Conservation (phyloP, 2,113 vertebrate genomes). For the Cynocephalus volans region DNA sequence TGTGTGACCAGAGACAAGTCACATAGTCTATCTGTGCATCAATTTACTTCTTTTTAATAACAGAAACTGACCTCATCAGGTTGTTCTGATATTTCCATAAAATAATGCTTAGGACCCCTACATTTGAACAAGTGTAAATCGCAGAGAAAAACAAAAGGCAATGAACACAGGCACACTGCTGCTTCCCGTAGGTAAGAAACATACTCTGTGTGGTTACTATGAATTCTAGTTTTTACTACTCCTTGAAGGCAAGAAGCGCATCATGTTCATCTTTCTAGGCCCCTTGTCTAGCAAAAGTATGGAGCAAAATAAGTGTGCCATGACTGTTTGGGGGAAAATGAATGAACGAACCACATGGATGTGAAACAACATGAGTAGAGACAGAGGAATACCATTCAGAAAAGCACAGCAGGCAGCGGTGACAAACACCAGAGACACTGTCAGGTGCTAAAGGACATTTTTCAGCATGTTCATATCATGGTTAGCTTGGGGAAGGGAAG, state of each 20-base stretch:
- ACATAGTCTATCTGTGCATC: not conserved
- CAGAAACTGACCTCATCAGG: not conserved
- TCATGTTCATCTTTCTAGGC: not conserved
- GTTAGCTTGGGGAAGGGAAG: too few species aligned
- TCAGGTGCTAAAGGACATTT: not conserved
- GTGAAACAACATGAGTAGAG: not conserved
- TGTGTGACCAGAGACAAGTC: not conserved
- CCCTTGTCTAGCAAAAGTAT: not conserved
- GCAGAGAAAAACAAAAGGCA: not conserved
- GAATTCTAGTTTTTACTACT: not conserved
- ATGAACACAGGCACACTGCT: not conserved
- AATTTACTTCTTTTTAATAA: not conserved
- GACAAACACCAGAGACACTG: not conserved
- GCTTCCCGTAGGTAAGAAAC: not conserved
- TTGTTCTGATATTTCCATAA: not conserved
- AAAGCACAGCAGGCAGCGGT: not conserved
- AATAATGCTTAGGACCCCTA: not conserved
- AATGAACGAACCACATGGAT: not conserved
- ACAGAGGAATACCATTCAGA: not conserved
- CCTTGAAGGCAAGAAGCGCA: not conserved
- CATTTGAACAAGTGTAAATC: not conserved
- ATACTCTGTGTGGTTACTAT: not conserved
- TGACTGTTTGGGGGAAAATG: too few species aligned
- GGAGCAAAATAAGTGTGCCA: not conserved
- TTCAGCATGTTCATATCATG: not conserved